These are phyloP conservation scores for Leptatherina wallacei DNA, from an alignment of 2,797 vertebrate species.

Conservation along the genomic window DNA sequence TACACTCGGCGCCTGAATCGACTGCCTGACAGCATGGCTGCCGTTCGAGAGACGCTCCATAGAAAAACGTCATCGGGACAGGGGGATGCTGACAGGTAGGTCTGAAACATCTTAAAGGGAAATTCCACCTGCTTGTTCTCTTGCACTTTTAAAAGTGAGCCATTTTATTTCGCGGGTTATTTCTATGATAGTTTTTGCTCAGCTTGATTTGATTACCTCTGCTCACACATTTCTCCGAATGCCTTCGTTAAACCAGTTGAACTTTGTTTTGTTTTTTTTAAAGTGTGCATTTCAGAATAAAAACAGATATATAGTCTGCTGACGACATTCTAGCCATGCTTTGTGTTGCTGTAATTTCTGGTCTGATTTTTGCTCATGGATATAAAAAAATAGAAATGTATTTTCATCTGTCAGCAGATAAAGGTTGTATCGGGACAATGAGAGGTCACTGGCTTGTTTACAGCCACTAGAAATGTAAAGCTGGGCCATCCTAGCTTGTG, in stretches of 20 bases:
- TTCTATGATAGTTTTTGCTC: too few species aligned
- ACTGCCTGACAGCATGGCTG: constrained; percentile 92
- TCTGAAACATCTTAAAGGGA: neutral
- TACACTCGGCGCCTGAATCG: constrained; percentile 92
- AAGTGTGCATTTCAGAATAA: neutral
- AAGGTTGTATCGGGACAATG: neutral
- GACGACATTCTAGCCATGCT: too few species aligned
- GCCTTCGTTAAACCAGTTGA: neutral
- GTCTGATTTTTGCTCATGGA: neutral
- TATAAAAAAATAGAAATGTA: neutral
- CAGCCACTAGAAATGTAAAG: neutral
- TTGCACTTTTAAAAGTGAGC: neutral
- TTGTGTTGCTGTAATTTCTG: neutral
- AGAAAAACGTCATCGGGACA: constrained; percentile 88
- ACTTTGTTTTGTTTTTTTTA: neutral
- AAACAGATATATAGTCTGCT: neutral
- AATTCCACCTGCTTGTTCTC: neutral
- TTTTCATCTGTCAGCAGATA: neutral
- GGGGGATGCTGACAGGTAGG: constrained; percentile 95
- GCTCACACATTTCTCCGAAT: neutral
- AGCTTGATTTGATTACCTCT: neutral
- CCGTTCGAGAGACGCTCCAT: constrained; percentile 92
- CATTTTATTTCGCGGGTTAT: neutral
- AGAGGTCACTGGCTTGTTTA: neutral
- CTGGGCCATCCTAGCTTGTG: neutral